Evolutionary conservation across 2,888 invertebrate genomes (phyloP), one percentile per base, ranked within the genome.

Genomic region (Gortyna flavago): DNA sequence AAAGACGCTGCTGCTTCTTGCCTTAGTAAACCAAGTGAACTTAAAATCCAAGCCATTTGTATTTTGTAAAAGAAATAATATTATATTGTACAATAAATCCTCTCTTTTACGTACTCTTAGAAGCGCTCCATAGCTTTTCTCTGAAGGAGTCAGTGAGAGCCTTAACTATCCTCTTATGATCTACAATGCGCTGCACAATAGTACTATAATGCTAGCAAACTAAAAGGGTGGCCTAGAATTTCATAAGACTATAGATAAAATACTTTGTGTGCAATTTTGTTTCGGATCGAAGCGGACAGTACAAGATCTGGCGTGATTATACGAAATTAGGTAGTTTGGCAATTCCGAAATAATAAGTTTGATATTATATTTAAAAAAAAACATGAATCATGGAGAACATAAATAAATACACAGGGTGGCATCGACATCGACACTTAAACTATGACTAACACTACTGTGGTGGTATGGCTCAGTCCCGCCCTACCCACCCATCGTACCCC

Each of bases 41-140:
- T 44, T 13, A 16, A 54, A 16, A 75, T 32, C 3, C 18, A 38
- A 41, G 13, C 16, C 29, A 25, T 48, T 38, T 62, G n/a, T n/a
- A 38, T 21, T 48, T 38, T 62, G n/a, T n/a, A 48, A 21, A 21
- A 41, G 16, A 67, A 41, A 29, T 25, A 44, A 41, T 70, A 29
- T 54, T 71, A 18, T 25, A 13, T 54, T 62, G 1, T 54, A 35
- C 2, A 62, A 72, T 54, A 72, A 73, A 72, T 80, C 29, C 2
- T 44, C 54, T 35, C 35, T 44, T 29, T 25, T 18, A 38, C 18
- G 59, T 75, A 29, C 18, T 48, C 18, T 18, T 29, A 32, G 32
- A 9, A n/a, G 16, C 59, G 13, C 32, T 65, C 1, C n/a, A 25
- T 21, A 72, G 61, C 35, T 72, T 80, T 62, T 61, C 41, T 62